Evolutionary conservation across 2,797 vertebrate genomes (phyloP), one percentile per base, ranked within the genome.

Genomic region (Danio kyathit): DNA sequence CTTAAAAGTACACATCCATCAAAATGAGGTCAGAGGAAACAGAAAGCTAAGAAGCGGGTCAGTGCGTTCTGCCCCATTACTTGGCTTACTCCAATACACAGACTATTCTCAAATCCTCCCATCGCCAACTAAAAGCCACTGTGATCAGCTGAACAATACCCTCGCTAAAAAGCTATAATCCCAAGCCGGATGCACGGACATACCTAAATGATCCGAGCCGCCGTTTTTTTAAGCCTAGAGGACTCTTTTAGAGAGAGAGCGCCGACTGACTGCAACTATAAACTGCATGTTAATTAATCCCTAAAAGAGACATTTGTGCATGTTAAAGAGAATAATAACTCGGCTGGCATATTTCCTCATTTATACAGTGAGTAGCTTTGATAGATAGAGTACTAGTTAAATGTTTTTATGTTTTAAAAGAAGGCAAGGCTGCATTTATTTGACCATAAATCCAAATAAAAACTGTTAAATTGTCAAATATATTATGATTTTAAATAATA

Each of bases 41-140:
- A 9, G 12, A 64, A 76, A 76, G 16, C 12, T 9, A 60, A 48
- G 44, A 74, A 74, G 72, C 14, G 6, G 57, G 57, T 54, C 61
- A 44, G 8, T 76, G 74, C 6, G 38, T 52, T 48, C 40, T 44
- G 38, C 38, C 40, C 60, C 49, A 29, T 66, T 66, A 44, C 61
- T 65, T 44, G 61, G 10, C 40, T 76, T 44, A 54, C 12, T 76
- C 17, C 0, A n/a, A 52, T 63, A 74, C 41, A 6, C 16, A 41
- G 17, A 17, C n/a, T 49, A 65, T 74, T 66, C 17, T 76, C 48
- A 76, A 76, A 76, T 66, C 74, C 74, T 65, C 38, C 41, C 16
- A 1, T 76, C n/a, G 60, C 8, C n/a, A 52, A 43, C 38, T 76
- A 54, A 65, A 76, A 65, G 73, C 46, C 29, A 13, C 7, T 43